Base-by-base conservation (phyloP, 2,888 invertebrate genomes). In the Piscicola geometra region DNA sequence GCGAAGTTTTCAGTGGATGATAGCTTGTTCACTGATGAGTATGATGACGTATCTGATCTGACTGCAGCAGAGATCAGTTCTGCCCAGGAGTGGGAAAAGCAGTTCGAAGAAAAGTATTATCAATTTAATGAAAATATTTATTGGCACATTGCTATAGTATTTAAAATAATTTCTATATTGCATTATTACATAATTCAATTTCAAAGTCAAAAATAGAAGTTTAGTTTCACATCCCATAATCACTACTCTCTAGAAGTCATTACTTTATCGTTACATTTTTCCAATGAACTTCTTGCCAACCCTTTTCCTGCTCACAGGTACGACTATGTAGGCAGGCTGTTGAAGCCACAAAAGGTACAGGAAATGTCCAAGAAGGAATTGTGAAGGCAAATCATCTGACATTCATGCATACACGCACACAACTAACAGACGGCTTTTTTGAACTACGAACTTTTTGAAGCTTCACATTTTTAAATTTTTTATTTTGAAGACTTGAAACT, bases 61-160 rank as follows among this genome's bases (percentile, higher is more conserved):
- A 92, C 91, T 83, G 90, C 91, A 21, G 90, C 91, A 88, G 93
- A 98, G 88, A 94, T 97, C 93, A 94, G 94, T 81, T 93, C 93
- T 32, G 91, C 97, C 9, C 89, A 90, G 80, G 97, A 98, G 87
- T 98, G 98, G 98, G 95, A 96, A 86, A 92, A 92, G 86, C 97
- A 97, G 86, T 94, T 98, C 86, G 32, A 30, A n/a, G 72, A 72
- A 25, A 72, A 72, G 75, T 75, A 47, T 9, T 21, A 47, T 15
- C 50, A 47, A 15, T 47, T 47, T 47, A 47, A 47, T 47, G 21
- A 47, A 47, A 47, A 47, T 47, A 47, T 47, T 47, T 47, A 9
- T 47, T 47, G 50, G 21, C 9, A 21, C 50, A 15, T 47, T 9
- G 9, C 21, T 9, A 47, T 21, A 47, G 50, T 21, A 47, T 47